Conservation (phyloP, 2,113 vertebrate species). For the Archocentrus centrarchus region DNA sequence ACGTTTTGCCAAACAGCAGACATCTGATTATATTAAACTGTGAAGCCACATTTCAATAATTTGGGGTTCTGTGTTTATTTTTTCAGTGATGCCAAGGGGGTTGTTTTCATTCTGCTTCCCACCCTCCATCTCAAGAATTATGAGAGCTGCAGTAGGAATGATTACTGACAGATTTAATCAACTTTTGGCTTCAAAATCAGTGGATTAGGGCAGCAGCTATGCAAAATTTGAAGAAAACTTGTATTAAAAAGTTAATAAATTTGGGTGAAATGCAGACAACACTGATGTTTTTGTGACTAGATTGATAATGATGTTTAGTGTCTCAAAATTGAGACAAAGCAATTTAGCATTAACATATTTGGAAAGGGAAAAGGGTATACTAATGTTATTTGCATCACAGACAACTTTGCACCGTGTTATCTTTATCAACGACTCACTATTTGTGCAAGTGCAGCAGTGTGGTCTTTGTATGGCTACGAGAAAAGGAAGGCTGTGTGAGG, state of each 20-base stretch:
- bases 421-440: not conserved
- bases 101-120: not conserved
- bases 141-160: slow-evolving; percentile 46
- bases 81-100: not conserved
- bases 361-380: not conserved
- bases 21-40: slow-evolving; percentile 1
- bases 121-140: slow-evolving; percentile 22
- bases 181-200: slow-evolving; percentile 48
- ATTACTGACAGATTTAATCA: slow-evolving; percentile 54
- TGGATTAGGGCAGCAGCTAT: slow-evolving; percentile 24
- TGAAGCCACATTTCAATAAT: slow-evolving; percentile 14
- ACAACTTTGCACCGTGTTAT: not conserved
- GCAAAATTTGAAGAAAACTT: slow-evolving; percentile 43
- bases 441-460: not conserved
- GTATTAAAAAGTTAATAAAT: slow-evolving; percentile 29
- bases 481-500: not conserved
- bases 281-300: not conserved
- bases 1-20: slow-evolving; percentile 17
- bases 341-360: not conserved
- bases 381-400: not conserved
- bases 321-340: slow-evolving; percentile 6
- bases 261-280: slow-evolving; percentile 13
- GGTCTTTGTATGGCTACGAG: not conserved
- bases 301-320: slow-evolving; percentile 11
- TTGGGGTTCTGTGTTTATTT: not conserved